A percentile compares a stretch with the other conserved stretches of the same genome.
phyloP scores from a whole-genome alignment of 2,888 invertebrate species.

The Tetrapedia diversipes region DNA sequence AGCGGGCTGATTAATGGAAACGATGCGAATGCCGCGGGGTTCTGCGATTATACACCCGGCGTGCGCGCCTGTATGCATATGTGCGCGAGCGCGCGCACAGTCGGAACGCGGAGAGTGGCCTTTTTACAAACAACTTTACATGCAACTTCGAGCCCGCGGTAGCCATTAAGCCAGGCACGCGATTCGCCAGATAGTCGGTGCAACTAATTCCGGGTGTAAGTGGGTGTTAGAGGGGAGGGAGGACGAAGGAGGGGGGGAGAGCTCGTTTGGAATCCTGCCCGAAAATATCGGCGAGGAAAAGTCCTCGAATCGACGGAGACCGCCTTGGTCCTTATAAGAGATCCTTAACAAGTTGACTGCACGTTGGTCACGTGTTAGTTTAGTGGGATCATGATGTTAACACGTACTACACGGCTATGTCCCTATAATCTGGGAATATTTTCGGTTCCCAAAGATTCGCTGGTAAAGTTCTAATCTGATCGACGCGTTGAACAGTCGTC shows the following conservation, averaged over 20 bases:
- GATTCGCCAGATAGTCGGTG: slow-evolving; percentile 64
- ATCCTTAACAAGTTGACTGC: no score
- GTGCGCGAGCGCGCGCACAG: slow-evolving; percentile 11
- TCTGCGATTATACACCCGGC: slow-evolving; percentile 54
- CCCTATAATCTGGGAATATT: no score
- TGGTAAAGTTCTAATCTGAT: no score
- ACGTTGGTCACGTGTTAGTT: no score
- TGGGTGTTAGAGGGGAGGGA: slow-evolving; percentile 55
- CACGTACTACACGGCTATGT: no score
- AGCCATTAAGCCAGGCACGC: slow-evolving; percentile 69
- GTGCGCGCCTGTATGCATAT: slow-evolving; percentile 22
- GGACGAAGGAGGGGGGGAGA: not conserved
- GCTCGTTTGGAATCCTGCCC: slow-evolving; percentile 67
- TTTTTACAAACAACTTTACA: slow-evolving; percentile 67
- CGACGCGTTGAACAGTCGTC: no score
- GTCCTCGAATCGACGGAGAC: not conserved
- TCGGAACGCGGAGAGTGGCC: slow-evolving; percentile 25
- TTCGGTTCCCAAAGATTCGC: no score
- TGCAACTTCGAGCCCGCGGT: slow-evolving; percentile 63
- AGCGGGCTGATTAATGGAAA: slow-evolving; percentile 67
- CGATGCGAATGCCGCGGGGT: slow-evolving; percentile 61
- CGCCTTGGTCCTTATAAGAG: no score
- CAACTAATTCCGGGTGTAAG: slow-evolving; percentile 64
- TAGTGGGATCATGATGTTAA: no score
- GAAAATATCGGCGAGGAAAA: slow-evolving; percentile 27